Percentiles rank a stretch among this genome's conserved stretches.
These are phyloP conservation scores for Electrona antarctica DNA, from an alignment of 2,113 vertebrate genomes.

Conservation along the genomic window DNA sequence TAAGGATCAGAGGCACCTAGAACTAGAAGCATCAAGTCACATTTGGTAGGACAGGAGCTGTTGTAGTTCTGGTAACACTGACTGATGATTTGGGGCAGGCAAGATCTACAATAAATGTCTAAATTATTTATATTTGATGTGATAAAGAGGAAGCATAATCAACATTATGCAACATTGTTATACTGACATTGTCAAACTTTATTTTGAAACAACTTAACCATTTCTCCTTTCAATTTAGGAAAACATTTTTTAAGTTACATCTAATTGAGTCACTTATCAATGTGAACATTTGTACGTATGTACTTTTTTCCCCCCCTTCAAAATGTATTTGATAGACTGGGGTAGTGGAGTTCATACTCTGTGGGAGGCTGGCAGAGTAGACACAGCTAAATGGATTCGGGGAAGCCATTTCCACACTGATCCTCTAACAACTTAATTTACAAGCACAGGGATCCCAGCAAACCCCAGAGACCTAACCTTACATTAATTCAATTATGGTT, in stretches of 20 bases:
- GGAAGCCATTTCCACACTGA: not conserved
- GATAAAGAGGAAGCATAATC: conserved; percentile 3
- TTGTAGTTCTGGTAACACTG: too few relatives aligned
- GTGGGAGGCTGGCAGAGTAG: not conserved
- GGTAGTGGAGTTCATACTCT: not conserved
- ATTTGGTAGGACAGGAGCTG: too few relatives aligned
- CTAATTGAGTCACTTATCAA: not conserved
- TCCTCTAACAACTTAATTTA: conserved; percentile 9
- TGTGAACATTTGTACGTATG: not conserved
- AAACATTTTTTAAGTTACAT: not conserved
- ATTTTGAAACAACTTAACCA: too few relatives aligned
- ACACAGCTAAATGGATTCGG: not conserved
- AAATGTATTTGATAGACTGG: not conserved
- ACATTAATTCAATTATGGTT: not conserved
- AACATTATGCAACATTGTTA: not conserved
- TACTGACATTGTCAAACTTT: too few relatives aligned
- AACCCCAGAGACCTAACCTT: not conserved
- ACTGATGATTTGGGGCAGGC: too few relatives aligned
- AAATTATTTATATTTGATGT: too few relatives aligned
- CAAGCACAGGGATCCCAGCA: not conserved
- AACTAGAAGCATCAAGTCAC: too few relatives aligned
- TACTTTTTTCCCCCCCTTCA: not conserved
- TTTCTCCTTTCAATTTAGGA: too few relatives aligned
- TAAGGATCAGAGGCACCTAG: too few relatives aligned
- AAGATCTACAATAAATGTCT: too few relatives aligned